Evolutionary conservation across 2,797 vertebrate genomes (phyloP).

Genomic region (Carapus acus): DNA sequence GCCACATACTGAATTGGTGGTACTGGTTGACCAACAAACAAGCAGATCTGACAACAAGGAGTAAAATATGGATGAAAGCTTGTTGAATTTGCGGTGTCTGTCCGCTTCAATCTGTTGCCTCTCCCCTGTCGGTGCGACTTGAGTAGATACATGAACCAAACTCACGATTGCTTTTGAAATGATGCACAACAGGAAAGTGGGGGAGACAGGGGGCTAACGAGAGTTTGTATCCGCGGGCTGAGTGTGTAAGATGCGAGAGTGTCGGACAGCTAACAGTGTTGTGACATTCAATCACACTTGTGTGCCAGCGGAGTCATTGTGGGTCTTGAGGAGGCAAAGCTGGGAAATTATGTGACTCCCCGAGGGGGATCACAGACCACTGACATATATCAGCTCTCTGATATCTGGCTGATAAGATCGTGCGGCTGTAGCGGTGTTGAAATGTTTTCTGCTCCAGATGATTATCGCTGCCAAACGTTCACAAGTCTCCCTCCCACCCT

Average conservation of each 20-base stretch:
- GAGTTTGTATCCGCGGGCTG: constrained; percentile 7
- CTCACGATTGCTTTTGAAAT: too few relatives aligned
- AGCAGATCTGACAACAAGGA: too few relatives aligned
- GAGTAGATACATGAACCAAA: too few relatives aligned
- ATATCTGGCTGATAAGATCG: constrained; percentile 55
- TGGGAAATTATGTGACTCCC: constrained; percentile 37
- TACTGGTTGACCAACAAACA: too few relatives aligned
- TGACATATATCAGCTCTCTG: constrained; percentile 56
- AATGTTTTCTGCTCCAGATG: constrained; percentile 46
- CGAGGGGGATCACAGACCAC: constrained; percentile 50
- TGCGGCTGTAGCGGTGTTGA: constrained; percentile 51
- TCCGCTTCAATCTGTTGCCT: too few relatives aligned
- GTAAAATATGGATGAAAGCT: too few relatives aligned
- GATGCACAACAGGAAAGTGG: too few relatives aligned
- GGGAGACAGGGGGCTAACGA: background rate
- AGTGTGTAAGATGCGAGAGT: constrained; percentile 23
- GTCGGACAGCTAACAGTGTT: constrained; percentile 40
- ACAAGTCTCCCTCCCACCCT: background rate
- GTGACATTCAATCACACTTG: constrained; percentile 66
- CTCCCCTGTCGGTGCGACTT: too few relatives aligned
- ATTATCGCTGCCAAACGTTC: constrained; percentile 41
- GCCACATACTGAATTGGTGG: too few relatives aligned
- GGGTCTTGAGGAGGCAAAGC: constrained; percentile 44
- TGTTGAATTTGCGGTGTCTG: too few relatives aligned
- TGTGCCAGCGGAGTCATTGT: constrained; percentile 51